A percentile compares a stretch with the other conserved stretches of the same genome.
Conservation (phyloP, 2,888 invertebrate genomes). For the Acanthoscelides obtectus region DNA sequence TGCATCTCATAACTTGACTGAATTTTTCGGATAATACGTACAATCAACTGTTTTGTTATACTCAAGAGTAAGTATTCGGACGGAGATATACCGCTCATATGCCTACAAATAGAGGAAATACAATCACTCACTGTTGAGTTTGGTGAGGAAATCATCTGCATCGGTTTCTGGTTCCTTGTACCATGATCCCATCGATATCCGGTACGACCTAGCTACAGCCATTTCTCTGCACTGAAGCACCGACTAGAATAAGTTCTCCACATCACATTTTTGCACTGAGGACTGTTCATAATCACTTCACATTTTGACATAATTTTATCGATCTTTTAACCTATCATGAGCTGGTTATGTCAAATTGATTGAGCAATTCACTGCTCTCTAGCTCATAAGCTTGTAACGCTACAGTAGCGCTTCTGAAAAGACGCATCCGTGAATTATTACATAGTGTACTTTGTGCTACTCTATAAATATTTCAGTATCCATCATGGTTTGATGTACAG, state of each 20-base stretch:
- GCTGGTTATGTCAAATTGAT: not conserved
- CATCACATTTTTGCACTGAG: not conserved
- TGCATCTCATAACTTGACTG: too few species aligned
- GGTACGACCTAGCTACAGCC: not conserved
- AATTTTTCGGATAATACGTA: too few species aligned
- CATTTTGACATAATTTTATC: not conserved
- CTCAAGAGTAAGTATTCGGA: too few species aligned
- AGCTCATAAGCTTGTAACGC: too few species aligned
- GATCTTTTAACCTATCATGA: not conserved
- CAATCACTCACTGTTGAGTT: not conserved
- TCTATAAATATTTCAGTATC: too few species aligned
- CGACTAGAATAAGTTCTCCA: not conserved
- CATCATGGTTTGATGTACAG: too few species aligned
- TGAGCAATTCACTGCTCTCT: not conserved
- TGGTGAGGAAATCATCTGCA: not conserved
- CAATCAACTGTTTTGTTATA: too few species aligned
- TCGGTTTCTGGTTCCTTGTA: not conserved
- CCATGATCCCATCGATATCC: not conserved
- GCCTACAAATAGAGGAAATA: too few species aligned
- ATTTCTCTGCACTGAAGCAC: not conserved
- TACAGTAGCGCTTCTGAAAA: too few species aligned
- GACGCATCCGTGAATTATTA: too few species aligned
- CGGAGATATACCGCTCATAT: too few species aligned
- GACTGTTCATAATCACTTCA: not conserved
- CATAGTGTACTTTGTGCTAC: too few species aligned